A percentile compares a stretch with the other conserved stretches of the same genome.
Conservation (phyloP, 2,888 invertebrate species). For the Pachliopta kotzebuea region DNA sequence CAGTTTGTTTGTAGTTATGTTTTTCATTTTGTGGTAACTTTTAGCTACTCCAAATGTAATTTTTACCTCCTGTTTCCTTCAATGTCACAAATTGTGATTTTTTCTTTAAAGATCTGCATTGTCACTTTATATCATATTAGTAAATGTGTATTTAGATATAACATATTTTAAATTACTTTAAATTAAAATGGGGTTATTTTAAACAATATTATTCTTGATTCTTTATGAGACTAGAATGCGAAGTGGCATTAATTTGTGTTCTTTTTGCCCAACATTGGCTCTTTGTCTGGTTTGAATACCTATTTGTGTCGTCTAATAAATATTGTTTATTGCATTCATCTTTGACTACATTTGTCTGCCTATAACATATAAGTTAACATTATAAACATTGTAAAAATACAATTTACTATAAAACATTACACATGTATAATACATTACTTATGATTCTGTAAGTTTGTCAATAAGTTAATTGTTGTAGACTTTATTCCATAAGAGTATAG, state of each 20-base stretch:
- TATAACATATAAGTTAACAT: constrained; percentile 51
- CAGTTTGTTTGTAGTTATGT: constrained; percentile 45
- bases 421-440: constrained; percentile 67
- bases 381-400: constrained; percentile 58
- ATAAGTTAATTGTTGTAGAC: constrained; percentile 62
- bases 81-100: constrained; percentile 61
- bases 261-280: not conserved
- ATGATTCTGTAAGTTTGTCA: constrained; percentile 59
- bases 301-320: constrained; percentile 15
- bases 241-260: constrained; percentile 9
- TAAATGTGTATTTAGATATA: constrained; percentile 44
- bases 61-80: constrained; percentile 50
- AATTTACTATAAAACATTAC: constrained; percentile 56
- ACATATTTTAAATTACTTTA: constrained; percentile 40
- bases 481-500: constrained; percentile 51
- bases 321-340: constrained; percentile 33
- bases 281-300: constrained; percentile 8
- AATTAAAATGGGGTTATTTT: constrained; percentile 27
- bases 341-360: constrained; percentile 50
- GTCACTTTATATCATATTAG: constrained; percentile 47
- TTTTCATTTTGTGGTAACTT: constrained; percentile 47
- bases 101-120: constrained; percentile 56
- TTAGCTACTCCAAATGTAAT: constrained; percentile 49
- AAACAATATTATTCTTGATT: constrained; percentile 18
- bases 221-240: constrained; percentile 13